Conservation (phyloP, 2,888 invertebrate genomes). For the Heliconius charithonia region DNA sequence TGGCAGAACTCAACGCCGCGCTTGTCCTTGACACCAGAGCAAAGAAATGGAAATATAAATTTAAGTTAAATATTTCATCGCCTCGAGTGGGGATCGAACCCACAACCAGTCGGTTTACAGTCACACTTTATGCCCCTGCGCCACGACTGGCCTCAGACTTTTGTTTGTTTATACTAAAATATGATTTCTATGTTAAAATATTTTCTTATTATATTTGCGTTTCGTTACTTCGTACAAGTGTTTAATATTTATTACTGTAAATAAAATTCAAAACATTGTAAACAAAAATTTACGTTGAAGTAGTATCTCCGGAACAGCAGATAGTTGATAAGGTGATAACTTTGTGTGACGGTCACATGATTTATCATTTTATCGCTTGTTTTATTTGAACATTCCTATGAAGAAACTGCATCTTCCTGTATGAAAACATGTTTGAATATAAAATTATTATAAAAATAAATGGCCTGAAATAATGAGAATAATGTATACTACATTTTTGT, state of each 20-base stretch:
- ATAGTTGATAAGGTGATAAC: slow-evolving; percentile 33
- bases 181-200: neutral
- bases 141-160: too few species aligned
- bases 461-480: neutral
- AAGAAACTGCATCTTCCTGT: slow-evolving; percentile 40
- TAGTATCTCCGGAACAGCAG: slow-evolving; percentile 37
- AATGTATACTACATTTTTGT: neutral
- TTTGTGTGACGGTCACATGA: slow-evolving; percentile 34
- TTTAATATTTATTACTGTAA: neutral
- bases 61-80: too few species aligned
- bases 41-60: too few species aligned
- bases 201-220: neutral
- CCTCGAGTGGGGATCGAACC: too few species aligned
- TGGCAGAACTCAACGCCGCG: too few species aligned
- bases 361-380: slow-evolving; percentile 37
- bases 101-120: too few species aligned
- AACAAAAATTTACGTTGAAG: slow-evolving; percentile 18
- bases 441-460: neutral
- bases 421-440: slow-evolving; percentile 18
- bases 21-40: too few species aligned
- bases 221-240: neutral
- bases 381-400: slow-evolving; percentile 40
- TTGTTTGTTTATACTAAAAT: neutral
- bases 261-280: slow-evolving; percentile 11
- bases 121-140: too few species aligned